Conservation (phyloP, 2,113 vertebrate genomes). For the Gnathonemus longibarbis region DNA sequence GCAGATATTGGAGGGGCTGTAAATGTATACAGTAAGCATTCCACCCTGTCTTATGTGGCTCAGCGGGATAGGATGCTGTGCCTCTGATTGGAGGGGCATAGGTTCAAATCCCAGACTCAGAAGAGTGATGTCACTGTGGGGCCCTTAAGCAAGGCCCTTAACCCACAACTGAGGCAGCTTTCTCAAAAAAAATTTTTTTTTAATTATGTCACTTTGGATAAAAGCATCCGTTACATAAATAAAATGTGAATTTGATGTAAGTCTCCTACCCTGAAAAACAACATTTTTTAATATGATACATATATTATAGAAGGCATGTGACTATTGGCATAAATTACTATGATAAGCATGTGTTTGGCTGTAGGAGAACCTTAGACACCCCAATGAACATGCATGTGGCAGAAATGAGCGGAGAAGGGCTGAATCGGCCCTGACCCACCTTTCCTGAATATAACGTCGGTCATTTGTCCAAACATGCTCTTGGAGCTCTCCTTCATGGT, state of each 20-base stretch:
- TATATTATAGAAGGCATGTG: not conserved
- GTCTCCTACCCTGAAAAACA: not conserved
- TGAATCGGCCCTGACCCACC: constrained; percentile 27
- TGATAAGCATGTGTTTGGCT: not conserved
- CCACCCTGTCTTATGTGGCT: not conserved
- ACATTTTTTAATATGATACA: not conserved
- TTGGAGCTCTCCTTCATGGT: constrained; percentile 49
- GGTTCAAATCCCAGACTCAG: too few relatives aligned
- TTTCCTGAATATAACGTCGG: constrained; percentile 57
- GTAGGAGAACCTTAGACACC: not conserved
- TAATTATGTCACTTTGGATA: not conserved
- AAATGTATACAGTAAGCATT: not conserved
- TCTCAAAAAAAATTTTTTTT: too few relatives aligned
- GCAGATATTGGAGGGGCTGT: not conserved
- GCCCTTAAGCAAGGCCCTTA: too few relatives aligned
- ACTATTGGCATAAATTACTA: not conserved
- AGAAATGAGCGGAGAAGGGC: not conserved
- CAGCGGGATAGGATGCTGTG: too few relatives aligned
- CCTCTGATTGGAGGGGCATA: too few relatives aligned
- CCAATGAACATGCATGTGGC: not conserved
- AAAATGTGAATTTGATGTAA: not conserved
- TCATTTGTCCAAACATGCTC: constrained; percentile 53
- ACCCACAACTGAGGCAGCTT: too few relatives aligned
- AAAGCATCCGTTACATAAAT: not conserved
- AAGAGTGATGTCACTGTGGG: too few relatives aligned